A percentile compares a stretch with the other conserved stretches of the same genome.
phyloP scores from a whole-genome alignment of 2,888 invertebrate species.

The Aphelenchoides bicaudatus region DNA sequence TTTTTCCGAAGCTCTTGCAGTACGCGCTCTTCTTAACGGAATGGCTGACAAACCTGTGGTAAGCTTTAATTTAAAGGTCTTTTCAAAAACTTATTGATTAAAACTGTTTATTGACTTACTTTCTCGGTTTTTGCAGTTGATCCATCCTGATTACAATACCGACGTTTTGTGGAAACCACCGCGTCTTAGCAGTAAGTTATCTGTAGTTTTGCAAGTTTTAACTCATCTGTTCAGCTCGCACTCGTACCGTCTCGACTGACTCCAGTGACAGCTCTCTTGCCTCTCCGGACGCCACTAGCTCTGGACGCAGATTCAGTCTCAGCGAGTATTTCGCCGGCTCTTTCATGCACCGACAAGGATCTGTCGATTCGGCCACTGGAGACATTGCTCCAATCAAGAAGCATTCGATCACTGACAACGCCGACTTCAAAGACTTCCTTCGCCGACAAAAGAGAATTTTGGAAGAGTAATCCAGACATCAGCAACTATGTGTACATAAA shows the following conservation, averaged over 20 bases:
- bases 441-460: constrained; percentile 32
- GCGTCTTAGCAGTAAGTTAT: background rate
- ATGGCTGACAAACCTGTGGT: too few species aligned
- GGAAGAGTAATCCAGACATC: too few species aligned
- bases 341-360: constrained; percentile 22
- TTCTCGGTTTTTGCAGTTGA: constrained; percentile 13
- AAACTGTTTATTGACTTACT: too few species aligned
- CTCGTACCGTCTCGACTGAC: constrained; percentile 27
- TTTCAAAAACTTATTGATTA: too few species aligned
- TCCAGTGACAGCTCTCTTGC: constrained; percentile 20
- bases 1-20: too few species aligned
- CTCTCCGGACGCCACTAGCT: constrained; percentile 11
- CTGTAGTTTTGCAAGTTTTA: background rate
- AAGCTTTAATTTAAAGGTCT: too few species aligned
- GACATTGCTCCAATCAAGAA: background rate
- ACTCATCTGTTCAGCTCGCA: constrained; percentile 7
- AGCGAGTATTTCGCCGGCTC: constrained; percentile 28
- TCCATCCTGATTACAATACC: constrained; percentile 30
- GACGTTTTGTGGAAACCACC: constrained; percentile 32
- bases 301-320: constrained; percentile 28
- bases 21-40: too few species aligned
- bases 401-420: constrained; percentile 17
- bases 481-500: too few species aligned
- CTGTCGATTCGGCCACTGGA: constrained; percentile 7
- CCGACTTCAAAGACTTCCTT: constrained; percentile 33